Evolutionary conservation across 2,113 vertebrate genomes (phyloP), one percentile per base, ranked within the genome.

Genomic region (Poeciliopsis turrubarensis): DNA sequence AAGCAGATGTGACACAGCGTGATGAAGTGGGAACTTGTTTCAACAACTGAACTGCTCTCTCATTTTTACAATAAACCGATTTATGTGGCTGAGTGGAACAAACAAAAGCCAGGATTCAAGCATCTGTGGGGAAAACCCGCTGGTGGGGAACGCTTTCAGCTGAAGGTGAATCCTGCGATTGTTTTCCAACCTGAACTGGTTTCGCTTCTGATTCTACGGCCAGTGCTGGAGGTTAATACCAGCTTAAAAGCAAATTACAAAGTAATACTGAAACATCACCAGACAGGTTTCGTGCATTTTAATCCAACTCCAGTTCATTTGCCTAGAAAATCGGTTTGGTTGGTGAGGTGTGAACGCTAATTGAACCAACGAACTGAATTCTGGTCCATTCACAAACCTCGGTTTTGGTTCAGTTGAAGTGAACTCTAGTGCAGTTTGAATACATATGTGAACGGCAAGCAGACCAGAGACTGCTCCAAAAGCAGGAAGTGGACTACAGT

Each of bases 1-100:
- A 15, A 69, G 47, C n/a, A 73, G 80, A 7, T 25, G 57, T 47
- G 64, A 29, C 51, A n/a, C 51, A n/a, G 51, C 51, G 25, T 57
- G 51, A 57, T 51, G 61, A 67, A 65, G 19, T 41, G 11, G 29
- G 1, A 19, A 34, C 64, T 39, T 19, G 26, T 73, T 63, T 51
- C 14, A 51, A 74, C 60, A 65, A 17, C 67, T 17, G 0, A 11
- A 65, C 30, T 27, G 25, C 51, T 57, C 51, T 57, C 34, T 72
- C 72, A 22, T 65, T 51, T 30, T 26, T 11, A 41, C 26, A 32
- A n/a, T 5, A n/a, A 63, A 66, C 25, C 71, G 25, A 22, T 30
- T 57, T 25, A 57, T n/a, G 22, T 57, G 22, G 1, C 22, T n/a
- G 51, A 57, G 51, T n/a, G 51, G 51, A 57, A n/a, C 51, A 57